A percentile compares a stretch with the other conserved stretches of the same genome.
Evolutionary conservation across 2,113 vertebrate species (phyloP).

Genomic region (Macheiramphus alcinus): DNA sequence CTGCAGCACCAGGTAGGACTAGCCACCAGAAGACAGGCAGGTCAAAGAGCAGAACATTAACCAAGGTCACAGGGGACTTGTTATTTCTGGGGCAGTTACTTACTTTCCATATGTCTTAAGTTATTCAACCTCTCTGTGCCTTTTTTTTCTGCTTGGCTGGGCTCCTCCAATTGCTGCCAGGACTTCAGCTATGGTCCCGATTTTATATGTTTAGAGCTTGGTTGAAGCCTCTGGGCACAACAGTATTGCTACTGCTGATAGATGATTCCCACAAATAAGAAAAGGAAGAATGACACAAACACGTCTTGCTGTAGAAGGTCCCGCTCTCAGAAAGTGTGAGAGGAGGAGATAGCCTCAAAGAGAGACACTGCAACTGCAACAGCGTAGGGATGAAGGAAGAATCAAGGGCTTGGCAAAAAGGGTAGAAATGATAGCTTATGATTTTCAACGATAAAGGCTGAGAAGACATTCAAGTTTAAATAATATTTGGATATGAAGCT

Average conservation of each 20-base stretch:
- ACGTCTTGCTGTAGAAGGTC: background rate
- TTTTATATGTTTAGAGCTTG: background rate
- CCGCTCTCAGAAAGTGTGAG: background rate
- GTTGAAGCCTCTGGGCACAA: background rate
- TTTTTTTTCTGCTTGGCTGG: background rate
- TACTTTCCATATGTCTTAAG: background rate
- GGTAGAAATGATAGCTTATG: background rate
- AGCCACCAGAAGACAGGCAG: background rate
- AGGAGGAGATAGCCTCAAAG: background rate
- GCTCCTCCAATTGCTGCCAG: background rate
- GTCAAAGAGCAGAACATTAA: background rate
- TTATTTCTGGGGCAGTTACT: background rate
- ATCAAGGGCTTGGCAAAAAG: background rate
- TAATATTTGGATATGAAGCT: background rate
- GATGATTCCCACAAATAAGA: background rate
- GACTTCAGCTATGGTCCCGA: background rate
- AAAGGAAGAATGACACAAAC: background rate
- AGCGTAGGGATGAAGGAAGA: background rate
- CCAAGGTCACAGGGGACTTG: background rate
- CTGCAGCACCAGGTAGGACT: background rate
- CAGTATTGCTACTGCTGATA: background rate
- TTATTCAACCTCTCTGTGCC: background rate
- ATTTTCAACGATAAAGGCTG: background rate
- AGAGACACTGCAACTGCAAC: background rate
- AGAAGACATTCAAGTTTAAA: background rate